These are phyloP conservation scores for Platysternon megacephalum DNA, from an alignment of 2,113 vertebrate genomes.

Conservation along the genomic window DNA sequence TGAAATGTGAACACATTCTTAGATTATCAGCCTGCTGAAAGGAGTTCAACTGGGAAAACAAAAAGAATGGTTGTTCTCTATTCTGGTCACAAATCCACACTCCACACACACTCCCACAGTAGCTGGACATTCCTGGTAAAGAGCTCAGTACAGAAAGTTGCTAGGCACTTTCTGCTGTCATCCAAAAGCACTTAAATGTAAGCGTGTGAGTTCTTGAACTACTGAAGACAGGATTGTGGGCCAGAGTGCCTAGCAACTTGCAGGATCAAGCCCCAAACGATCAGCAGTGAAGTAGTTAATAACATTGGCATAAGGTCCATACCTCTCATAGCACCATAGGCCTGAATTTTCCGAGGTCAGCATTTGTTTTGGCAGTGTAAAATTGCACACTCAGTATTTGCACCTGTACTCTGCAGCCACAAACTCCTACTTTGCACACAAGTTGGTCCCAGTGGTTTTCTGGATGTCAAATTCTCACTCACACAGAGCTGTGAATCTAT, in stretches of 20 bases:
- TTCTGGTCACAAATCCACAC: neutral
- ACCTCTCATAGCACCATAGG: neutral
- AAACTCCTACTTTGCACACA: neutral
- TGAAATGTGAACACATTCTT: neutral
- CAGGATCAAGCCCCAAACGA: neutral
- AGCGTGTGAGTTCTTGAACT: neutral
- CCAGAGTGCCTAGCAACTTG: neutral
- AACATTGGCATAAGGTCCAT: neutral
- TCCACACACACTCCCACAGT: neutral
- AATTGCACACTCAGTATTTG: rapidly evolving
- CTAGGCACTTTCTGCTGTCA: neutral
- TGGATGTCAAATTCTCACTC: neutral
- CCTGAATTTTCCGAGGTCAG: neutral
- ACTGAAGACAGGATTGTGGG: neutral
- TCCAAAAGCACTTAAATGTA: neutral
- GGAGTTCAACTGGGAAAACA: neutral
- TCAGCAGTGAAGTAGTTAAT: neutral
- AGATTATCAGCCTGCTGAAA: neutral
- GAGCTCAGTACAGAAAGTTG: neutral
- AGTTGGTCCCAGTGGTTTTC: neutral
- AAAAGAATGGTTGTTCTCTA: neutral
- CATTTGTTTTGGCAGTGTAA: neutral
- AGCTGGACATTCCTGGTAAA: neutral
- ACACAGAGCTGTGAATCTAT: neutral
- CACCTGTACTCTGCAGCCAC: neutral